Base-by-base conservation (phyloP, 2,888 invertebrate species). In the Himalopsyche anomala region DNA sequence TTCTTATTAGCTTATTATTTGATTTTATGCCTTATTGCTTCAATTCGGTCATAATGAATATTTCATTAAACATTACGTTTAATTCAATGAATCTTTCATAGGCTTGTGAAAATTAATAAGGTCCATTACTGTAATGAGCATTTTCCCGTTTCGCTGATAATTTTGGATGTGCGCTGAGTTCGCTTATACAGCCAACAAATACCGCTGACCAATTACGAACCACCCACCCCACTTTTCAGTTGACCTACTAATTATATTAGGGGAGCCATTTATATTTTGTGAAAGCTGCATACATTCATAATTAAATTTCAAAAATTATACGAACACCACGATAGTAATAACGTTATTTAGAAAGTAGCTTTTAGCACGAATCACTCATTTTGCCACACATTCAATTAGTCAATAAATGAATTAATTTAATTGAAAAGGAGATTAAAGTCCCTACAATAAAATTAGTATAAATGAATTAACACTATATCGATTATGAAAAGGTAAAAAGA, bases 221-320 rank as follows among this genome's bases (percentile, higher is more conserved):
- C 4, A 62, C 2, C 62, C 62, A 5, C 62, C 19, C 62, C 28
- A 62, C 19, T 19, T 62, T 62, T 62, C 62, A 62, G 62, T 62
- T 62, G 62, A 62, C 62, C 62, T 62, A 19, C 62, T 62, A 62
- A 62, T 62, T 62, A 62, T 19, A 62, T 62, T 62, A 62, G 62
- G 62, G 62, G 19, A 62, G 19, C 19, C 62, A 62, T 62, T 62
- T 62, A 62, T 62, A 11, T 62, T 62, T 62, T 62, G 62, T 62
- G 8, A 62, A 62, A 62, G 19, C 62, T 19, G 19, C 62, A 62
- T 19, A 19, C 28, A 62, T 62, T 28, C 62, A 19, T 62, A 62
- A 19, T 62, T n/a, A 62, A 62, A 62, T 62, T 62, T 11, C 6
- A 4, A 62, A 62, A n/a, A 2, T 56, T 0, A 56, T 56, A 3